These are phyloP conservation scores for Pomacea maculata DNA, from an alignment of 1,140 invertebrate genomes.

Conservation along the genomic window DNA sequence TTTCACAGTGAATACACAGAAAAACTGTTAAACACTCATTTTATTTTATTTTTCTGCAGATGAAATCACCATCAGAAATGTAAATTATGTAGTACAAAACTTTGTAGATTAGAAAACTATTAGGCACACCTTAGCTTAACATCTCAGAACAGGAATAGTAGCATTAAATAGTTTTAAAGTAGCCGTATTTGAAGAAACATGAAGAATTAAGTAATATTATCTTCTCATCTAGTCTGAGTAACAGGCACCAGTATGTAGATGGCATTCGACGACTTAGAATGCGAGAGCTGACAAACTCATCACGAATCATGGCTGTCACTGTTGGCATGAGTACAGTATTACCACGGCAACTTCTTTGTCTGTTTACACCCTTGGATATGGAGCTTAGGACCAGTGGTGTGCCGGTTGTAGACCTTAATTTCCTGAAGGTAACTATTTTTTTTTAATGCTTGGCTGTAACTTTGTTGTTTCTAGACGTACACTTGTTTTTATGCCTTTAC, in stretches of 20 bases:
- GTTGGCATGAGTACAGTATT: slow-evolving; percentile 62
- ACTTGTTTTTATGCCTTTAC: no score
- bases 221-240: slow-evolving; percentile 52
- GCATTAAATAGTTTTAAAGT: neutral
- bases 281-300: slow-evolving; percentile 52
- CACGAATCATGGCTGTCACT: slow-evolving; percentile 49
- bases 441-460: no score
- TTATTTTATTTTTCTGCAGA: neutral
- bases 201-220: neutral
- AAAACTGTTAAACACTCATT: no score
- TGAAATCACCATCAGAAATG: neutral
- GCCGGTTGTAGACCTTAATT: slow-evolving; percentile 60
- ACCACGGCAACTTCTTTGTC: slow-evolving; percentile 57
- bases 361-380: slow-evolving; percentile 60
- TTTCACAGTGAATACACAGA: no score
- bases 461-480: no score
- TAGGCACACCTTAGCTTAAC: neutral
- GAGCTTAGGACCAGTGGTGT: slow-evolving; percentile 64
- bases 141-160: neutral
- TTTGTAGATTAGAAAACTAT: neutral
- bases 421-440: slow-evolving; percentile 56
- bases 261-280: slow-evolving; percentile 56
- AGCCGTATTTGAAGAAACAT: neutral
- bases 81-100: neutral
- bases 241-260: slow-evolving; percentile 60